Percentiles rank a stretch among this genome's conserved stretches.
Conservation (phyloP, 2,113 vertebrate species). For the Gopherus evgoodei region DNA sequence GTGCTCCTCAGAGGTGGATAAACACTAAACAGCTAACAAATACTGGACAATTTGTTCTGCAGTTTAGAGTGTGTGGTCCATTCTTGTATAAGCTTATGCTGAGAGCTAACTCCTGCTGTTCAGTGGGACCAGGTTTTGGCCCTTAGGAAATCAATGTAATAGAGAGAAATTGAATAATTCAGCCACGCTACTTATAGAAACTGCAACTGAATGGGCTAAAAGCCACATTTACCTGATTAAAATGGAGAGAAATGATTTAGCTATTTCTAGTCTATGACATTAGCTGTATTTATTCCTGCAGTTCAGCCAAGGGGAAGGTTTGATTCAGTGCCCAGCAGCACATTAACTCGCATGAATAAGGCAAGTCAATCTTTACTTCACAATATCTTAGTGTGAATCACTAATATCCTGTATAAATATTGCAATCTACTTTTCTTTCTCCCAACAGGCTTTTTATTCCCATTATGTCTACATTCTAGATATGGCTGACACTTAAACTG, state of each 20-base stretch:
- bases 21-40: constrained; percentile 64
- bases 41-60: constrained; percentile 67
- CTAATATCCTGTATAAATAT: background rate
- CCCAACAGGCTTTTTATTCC: background rate
- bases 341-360: background rate
- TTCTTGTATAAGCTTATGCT: constrained; percentile 52
- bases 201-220: background rate
- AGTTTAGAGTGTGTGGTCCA: constrained; percentile 46
- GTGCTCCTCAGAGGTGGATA: constrained; percentile 20
- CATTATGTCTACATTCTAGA: background rate
- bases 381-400: background rate
- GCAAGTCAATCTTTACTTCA: background rate
- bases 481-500: background rate
- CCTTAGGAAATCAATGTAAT: background rate
- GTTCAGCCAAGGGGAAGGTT: background rate
- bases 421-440: background rate
- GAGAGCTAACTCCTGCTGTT: constrained; percentile 42
- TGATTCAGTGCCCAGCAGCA: background rate
- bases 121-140: background rate
- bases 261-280: background rate
- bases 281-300: background rate
- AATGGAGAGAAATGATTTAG: constrained; percentile 35
- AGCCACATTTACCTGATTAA: constrained; percentile 18
- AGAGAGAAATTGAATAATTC: background rate
- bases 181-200: background rate